These are phyloP conservation scores for Odocoileus hemionus DNA, from an alignment of 2,113 vertebrate species.

Conservation along the genomic window DNA sequence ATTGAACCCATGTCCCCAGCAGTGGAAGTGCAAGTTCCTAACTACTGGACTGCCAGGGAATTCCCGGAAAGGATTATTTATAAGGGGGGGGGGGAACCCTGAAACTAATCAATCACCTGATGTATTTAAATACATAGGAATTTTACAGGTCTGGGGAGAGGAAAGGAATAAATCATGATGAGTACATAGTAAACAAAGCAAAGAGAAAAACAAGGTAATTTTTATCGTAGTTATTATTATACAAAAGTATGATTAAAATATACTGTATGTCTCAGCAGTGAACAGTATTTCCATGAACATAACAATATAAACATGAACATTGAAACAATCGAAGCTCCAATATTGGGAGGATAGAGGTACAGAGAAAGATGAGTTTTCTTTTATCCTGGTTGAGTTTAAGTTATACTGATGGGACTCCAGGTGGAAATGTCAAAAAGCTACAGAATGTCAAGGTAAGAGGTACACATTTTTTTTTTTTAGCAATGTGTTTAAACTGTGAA, in stretches of 20 bases:
- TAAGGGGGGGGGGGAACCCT: background rate
- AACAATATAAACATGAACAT: background rate
- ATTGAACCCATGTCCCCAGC: background rate
- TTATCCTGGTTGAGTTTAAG: background rate
- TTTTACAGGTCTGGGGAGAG: background rate
- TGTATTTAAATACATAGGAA: background rate
- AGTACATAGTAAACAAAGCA: background rate
- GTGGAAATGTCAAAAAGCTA: background rate
- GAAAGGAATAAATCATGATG: background rate
- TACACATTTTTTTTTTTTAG: background rate
- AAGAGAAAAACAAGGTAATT: background rate
- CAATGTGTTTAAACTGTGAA: background rate
- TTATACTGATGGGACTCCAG: background rate
- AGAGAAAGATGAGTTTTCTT: background rate
- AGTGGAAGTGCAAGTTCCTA: background rate
- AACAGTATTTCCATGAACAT: background rate
- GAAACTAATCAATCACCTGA: background rate
- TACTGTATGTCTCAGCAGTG: background rate
- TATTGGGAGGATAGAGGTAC: background rate
- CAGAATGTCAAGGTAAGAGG: background rate
- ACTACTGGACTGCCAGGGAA: background rate
- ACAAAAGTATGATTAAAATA: background rate
- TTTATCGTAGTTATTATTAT: background rate
- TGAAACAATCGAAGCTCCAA: background rate
- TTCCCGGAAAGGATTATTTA: background rate